Base-by-base conservation (phyloP, 37 sponge, comb jelly and placozoan genomes). In the Halichondria panicea region DNA sequence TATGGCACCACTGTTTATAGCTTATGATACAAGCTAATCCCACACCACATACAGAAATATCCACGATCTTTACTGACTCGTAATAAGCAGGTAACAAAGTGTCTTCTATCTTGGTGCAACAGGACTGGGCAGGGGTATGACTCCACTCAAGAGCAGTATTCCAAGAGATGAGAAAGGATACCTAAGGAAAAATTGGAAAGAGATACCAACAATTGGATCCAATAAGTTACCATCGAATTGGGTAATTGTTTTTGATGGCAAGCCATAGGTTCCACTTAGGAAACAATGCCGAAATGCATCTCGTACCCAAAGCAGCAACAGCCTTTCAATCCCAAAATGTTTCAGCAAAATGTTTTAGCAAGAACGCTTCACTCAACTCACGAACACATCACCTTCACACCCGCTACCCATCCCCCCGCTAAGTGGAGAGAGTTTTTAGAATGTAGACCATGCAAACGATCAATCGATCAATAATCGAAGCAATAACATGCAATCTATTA, bases 101-200 rank as follows among this genome's bases (percentile, higher is more conserved):
- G 68, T 30, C 28, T 78, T 9, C 56, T 78, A 6, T 56, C 59
- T 33, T 78, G 79, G 79, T 78, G 69, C 50, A 65, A 66, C 33
- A 39, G 32, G n/a, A 78, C 67, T 7, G 58, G 58, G 6, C 38
- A 32, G n/a, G 3, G 15, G 9, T 78, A 39, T 67, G 79, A 78
- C 37, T 3, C 55, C 1, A 0, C 56, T 54, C 1, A 35, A 8
- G 79, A 78, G 40, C 79, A 78, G 52, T 78, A 78, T 52, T 78
- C 79, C 2, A 9, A 40, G n/a, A n/a, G n/a, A n/a, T n/a, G n/a
- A n/a, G n/a, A n/a, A n/a, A n/a, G n/a, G n/a, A n/a, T n/a, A n/a
- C n/a, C n/a, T 69, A 68, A 22, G 56, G 68, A 1, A 67, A 78
- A 33, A 19, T 78, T 24, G 25, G 40, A 9, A 46, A 4, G 1